phyloP scores from a whole-genome alignment of 2,888 invertebrate species.

The Lasioglossum leucozonium region DNA sequence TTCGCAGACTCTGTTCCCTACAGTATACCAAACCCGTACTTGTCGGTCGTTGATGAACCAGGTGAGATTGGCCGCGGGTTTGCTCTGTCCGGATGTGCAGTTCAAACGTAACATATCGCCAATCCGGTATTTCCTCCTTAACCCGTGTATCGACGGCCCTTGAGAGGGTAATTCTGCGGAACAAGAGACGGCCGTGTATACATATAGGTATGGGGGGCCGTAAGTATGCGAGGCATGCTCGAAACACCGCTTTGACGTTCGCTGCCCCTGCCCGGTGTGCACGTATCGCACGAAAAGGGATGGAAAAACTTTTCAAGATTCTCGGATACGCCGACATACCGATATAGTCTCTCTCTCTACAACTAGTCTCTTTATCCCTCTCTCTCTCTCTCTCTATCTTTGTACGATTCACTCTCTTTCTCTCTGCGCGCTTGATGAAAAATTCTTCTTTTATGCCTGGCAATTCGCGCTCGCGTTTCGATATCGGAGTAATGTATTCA shows the following conservation, averaged over 20 bases:
- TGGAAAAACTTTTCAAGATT: conserved; percentile 62
- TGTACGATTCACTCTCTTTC: not conserved
- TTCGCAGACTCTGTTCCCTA: conserved; percentile 2
- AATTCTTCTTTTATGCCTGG: conserved; percentile 60
- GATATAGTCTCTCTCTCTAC: conserved; percentile 3
- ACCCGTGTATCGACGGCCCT: conserved; percentile 81
- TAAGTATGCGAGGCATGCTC: conserved; percentile 66
- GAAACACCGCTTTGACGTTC: conserved; percentile 64
- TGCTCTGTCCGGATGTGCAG: conserved; percentile 81
- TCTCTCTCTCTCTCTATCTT: not conserved
- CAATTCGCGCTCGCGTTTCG: conserved; percentile 59
- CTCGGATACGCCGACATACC: conserved; percentile 36
- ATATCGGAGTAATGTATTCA: conserved; percentile 57
- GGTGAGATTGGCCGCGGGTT: conserved; percentile 82
- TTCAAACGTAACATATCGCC: conserved; percentile 79
- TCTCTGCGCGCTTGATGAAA: conserved; percentile 54
- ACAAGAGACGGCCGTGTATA: conserved; percentile 56
- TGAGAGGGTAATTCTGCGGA: conserved; percentile 80
- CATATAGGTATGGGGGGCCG: conserved; percentile 34
- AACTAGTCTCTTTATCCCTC: too few species aligned
- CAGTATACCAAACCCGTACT: conserved; percentile 68
- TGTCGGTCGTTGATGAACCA: conserved; percentile 83
- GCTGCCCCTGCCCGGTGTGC: not conserved
- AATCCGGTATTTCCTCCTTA: conserved; percentile 81
- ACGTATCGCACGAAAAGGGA: conserved; percentile 19